Percentiles rank a stretch among this genome's conserved stretches.
These are phyloP conservation scores for Elmis aenea DNA, from an alignment of 2,888 invertebrate genomes.

Conservation along the genomic window DNA sequence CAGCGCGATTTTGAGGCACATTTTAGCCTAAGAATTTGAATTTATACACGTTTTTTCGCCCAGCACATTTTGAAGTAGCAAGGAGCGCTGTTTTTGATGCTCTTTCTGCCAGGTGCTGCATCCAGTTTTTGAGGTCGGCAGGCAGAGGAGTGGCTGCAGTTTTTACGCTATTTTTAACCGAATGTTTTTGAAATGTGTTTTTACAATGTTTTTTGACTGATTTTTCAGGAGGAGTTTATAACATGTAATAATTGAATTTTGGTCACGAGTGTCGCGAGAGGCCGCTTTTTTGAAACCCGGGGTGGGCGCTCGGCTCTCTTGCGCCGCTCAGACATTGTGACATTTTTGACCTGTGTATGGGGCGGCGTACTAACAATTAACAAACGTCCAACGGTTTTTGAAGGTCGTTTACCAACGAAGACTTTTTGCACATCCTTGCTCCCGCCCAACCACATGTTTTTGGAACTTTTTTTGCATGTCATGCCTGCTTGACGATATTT, in stretches of 20 bases:
- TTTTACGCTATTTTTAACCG: constrained; percentile 29
- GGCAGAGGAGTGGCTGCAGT: constrained; percentile 25
- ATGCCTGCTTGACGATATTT: constrained; percentile 67
- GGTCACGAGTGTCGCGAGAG: constrained; percentile 45
- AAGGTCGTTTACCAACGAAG: constrained; percentile 62
- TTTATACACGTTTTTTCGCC: constrained; percentile 22
- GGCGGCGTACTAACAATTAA: constrained; percentile 65
- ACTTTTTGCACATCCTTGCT: constrained; percentile 65
- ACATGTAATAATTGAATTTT: constrained; percentile 38
- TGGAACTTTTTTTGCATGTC: constrained; percentile 56
- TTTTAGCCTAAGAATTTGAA: constrained; percentile 12
- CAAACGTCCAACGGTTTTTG: constrained; percentile 59
- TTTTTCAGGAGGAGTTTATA: constrained; percentile 25
- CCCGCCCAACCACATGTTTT: constrained; percentile 51
- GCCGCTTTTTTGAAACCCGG: constrained; percentile 47
- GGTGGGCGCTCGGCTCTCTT: constrained; percentile 43
- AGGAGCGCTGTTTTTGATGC: constrained; percentile 43
- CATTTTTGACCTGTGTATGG: constrained; percentile 85
- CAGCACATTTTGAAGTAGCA: constrained; percentile 37
- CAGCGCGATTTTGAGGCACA: constrained; percentile 13
- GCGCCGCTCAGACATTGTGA: constrained; percentile 62
- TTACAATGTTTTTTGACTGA: constrained; percentile 39
- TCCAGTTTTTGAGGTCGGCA: constrained; percentile 32
- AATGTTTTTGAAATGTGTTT: constrained; percentile 37
- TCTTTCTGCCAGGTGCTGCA: constrained; percentile 41